These are phyloP conservation scores for Tetramorium parvispinum DNA, from an alignment of 1,140 invertebrate genomes.

Conservation along the genomic window DNA sequence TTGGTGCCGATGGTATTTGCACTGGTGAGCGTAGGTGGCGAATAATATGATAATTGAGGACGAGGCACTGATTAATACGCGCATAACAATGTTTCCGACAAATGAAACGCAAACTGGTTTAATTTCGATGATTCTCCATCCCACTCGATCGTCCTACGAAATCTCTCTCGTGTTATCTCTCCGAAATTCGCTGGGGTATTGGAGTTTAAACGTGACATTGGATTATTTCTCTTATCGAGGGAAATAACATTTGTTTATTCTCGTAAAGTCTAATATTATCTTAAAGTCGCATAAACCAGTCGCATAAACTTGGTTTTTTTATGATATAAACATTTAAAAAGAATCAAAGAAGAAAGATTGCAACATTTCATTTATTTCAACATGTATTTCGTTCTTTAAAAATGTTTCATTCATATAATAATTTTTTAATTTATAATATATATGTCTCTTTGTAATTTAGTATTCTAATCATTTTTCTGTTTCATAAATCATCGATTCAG, in stretches of 20 bases:
- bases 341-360: neutral
- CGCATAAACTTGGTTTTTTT: neutral
- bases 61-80: constrained; percentile 50
- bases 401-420: neutral
- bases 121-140: constrained; percentile 13
- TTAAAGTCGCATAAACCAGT: neutral
- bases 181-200: neutral
- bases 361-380: neutral
- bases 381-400: neutral
- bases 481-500: neutral
- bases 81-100: constrained; percentile 34
- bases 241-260: constrained; percentile 6
- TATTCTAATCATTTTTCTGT: neutral
- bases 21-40: constrained; percentile 29
- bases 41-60: constrained; percentile 56
- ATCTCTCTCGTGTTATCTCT: constrained; percentile 17
- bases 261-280: constrained; percentile 15
- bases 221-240: neutral
- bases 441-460: neutral
- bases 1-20: constrained; percentile 26
- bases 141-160: neutral
- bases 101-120: constrained; percentile 40
- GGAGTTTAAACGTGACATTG: constrained; percentile 1
- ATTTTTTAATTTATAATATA: neutral
- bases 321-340: neutral